phyloP scores from a whole-genome alignment of 2,113 vertebrate species.

The Microcebus lehilahytsara region DNA sequence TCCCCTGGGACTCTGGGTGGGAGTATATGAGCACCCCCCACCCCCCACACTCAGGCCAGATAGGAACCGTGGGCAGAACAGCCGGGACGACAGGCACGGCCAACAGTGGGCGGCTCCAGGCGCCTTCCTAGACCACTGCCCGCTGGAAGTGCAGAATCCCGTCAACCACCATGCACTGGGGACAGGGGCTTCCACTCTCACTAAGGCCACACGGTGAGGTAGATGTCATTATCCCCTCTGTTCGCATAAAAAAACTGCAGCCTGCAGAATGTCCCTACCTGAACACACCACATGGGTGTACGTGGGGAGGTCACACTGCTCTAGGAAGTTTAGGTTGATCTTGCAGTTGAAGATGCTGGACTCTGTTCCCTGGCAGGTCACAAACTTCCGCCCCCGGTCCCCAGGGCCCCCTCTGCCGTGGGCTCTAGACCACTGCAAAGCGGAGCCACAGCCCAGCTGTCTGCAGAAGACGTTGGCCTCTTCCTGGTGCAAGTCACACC shows the following conservation, averaged over 20 bases:
- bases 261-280: background rate
- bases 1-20: no score
- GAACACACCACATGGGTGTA: background rate
- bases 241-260: no score
- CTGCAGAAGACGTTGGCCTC: conserved; percentile 37
- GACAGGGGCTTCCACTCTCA: background rate
- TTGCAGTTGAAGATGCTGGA: conserved; percentile 62
- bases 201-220: background rate
- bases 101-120: background rate
- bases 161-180: no score
- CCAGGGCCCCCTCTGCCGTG: background rate
- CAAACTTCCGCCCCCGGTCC: conserved; percentile 18
- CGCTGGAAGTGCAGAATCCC: background rate
- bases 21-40: background rate
- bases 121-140: background rate
- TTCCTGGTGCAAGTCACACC: background rate
- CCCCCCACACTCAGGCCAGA: no score
- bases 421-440: conserved; percentile 43
- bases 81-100: no score
- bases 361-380: conserved; percentile 25
- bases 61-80: background rate
- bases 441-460: conserved; percentile 20
- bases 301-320: conserved; percentile 62
- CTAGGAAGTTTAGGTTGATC: conserved; percentile 66
- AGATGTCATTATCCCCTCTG: background rate